Evolutionary conservation across 2,797 vertebrate species (phyloP), one percentile per base, ranked within the genome.

Genomic region (Mormyrops attenuatus): DNA sequence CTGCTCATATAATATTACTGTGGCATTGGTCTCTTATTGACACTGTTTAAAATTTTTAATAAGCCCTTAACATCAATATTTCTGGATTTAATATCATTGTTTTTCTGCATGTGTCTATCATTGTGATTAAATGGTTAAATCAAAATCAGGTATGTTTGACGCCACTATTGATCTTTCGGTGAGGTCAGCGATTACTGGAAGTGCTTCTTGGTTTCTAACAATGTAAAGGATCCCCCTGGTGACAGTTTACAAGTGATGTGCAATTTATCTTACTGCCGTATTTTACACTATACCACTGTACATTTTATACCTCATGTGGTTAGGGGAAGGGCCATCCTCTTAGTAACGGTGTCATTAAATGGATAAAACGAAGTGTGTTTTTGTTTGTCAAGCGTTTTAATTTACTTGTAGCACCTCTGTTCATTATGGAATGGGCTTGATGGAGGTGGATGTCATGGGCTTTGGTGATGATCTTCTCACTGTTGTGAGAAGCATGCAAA

Each of bases 151-250:
- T 57, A 3, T 88, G 55, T 87, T 55, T 73, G 17, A 66, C 8
- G 66, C 55, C 22, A 53, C 53, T 63, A 6, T 73, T 15, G 30
- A 73, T 38, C 13, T 38, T 5, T 34, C 4, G 60, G 53, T 44
- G 63, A 63, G 87, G 55, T 63, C 20, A 85, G 80, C 85, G 89
- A 20, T 66, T 50, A 88, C 88, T 73, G 88, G 91, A 89, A 60
- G 86, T 90, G 17, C 91, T 91, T 85, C 92, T 91, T 92, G 92
- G 82, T 92, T 3, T 86, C 52, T 91, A 15, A 63, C 55, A 85
- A 88, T 93, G 49, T 89, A 88, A 92, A 90, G 30, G 90, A 90
- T 91, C 93, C 57, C 88, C 91, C 93, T 94, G 92, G 89, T 95
- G 11, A 13, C 22, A 1, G 26, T 94, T 93, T 93, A 93, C 91